Conservation (phyloP, 2,113 vertebrate species). For the Coptodon bakossiorum region DNA sequence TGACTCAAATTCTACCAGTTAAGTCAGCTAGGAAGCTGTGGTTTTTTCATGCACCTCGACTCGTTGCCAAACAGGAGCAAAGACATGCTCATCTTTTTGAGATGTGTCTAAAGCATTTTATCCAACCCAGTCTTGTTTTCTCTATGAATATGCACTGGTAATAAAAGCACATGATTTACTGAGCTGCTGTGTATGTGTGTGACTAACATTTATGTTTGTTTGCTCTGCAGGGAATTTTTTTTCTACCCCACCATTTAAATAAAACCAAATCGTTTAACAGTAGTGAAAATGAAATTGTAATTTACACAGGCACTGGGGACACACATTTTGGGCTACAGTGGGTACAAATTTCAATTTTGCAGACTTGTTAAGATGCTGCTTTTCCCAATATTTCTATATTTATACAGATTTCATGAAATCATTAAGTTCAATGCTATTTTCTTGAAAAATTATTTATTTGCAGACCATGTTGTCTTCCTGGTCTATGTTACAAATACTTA, state of each 20-base stretch:
- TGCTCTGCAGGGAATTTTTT: not conserved
- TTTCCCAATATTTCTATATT: not conserved
- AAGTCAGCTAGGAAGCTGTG: not conserved
- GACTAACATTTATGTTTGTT: not conserved
- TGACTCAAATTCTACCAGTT: not conserved
- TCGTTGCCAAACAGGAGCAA: constrained; percentile 39
- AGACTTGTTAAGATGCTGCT: not conserved
- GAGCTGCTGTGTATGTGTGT: not conserved
- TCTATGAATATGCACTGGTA: constrained; percentile 75
- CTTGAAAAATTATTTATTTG: constrained; percentile 65
- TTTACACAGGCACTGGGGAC: not conserved
- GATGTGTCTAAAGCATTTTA: constrained; percentile 30
- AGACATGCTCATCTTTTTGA: constrained; percentile 15
- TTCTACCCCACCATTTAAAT: not conserved
- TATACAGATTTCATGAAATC: not conserved
- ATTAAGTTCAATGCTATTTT: not conserved
- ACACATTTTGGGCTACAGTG: not conserved
- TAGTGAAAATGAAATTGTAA: not conserved
- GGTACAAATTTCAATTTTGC: not conserved
- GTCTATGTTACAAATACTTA: constrained; percentile 58
- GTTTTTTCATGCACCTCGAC: constrained; percentile 8
- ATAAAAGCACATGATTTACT: constrained; percentile 79
- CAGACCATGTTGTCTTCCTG: constrained; percentile 43
- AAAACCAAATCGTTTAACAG: not conserved
- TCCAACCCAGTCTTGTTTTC: constrained; percentile 25